phyloP scores from a whole-genome alignment of 2,888 invertebrate genomes.

The Callosobruchus maculatus region DNA sequence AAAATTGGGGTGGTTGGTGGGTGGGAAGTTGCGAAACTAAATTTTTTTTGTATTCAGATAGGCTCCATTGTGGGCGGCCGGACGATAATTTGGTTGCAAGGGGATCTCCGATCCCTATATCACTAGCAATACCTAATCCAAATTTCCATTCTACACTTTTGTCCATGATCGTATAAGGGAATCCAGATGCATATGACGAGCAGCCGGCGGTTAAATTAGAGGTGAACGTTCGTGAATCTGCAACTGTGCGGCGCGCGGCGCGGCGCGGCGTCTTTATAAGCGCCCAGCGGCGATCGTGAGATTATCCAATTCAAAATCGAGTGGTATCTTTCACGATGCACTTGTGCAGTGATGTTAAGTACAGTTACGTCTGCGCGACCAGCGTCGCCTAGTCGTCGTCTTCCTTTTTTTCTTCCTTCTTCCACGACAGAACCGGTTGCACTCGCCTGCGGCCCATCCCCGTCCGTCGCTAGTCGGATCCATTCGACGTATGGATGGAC shows the following conservation, averaged over 20 bases:
- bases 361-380: not conserved
- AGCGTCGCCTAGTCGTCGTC: not conserved
- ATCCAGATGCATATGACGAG: not conserved
- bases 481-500: not conserved
- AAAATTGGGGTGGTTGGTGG: no score
- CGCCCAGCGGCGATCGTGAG: not conserved
- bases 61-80: no score
- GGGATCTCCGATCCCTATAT: no score
- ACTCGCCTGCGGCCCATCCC: not conserved
- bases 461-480: not conserved
- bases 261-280: not conserved
- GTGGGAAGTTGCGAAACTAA: no score
- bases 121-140: no score
- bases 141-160: no score
- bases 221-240: not conserved
- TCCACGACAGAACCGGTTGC: not conserved
- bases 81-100: no score
- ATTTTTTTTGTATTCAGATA: no score
- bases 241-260: not conserved
- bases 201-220: not conserved
- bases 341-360: not conserved
- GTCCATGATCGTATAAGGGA: not conserved
- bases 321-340: not conserved
- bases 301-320: not conserved
- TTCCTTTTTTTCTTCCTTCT: not conserved